Evolutionary conservation across 2,797 vertebrate genomes (phyloP).

Genomic region (Triplophysa yarkandensis): DNA sequence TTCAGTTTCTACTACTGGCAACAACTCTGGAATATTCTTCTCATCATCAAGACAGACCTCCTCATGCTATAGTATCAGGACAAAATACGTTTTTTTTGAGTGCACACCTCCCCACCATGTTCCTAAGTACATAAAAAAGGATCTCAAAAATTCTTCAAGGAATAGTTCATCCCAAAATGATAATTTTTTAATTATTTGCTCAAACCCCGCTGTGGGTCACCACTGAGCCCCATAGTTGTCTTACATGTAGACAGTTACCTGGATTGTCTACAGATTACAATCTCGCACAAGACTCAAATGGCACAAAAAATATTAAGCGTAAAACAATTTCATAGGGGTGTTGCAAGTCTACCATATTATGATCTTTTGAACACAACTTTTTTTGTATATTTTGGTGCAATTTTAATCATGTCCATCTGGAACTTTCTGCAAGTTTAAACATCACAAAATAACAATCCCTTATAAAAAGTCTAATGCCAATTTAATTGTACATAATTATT

Average conservation of each 20-base stretch:
- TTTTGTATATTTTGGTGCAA: background rate
- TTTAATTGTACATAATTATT: background rate
- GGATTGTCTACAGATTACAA: background rate
- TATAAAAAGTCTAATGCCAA: background rate
- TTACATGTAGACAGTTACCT: too few species aligned
- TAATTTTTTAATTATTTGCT: too few species aligned
- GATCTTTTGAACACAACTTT: background rate
- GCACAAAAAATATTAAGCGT: background rate
- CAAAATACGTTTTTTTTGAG: slow-evolving; percentile 65
- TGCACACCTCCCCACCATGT: background rate
- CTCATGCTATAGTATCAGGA: slow-evolving; percentile 60
- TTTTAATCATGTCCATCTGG: background rate
- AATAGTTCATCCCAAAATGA: too few species aligned
- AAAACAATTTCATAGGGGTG: too few species aligned
- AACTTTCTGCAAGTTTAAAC: too few species aligned
- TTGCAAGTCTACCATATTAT: background rate
- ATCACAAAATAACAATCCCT: background rate
- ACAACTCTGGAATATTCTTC: slow-evolving; percentile 58
- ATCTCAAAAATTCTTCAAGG: too few species aligned
- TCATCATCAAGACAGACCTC: slow-evolving; percentile 55
- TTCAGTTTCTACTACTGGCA: slow-evolving; percentile 44
- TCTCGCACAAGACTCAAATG: background rate
- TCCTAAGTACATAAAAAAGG: background rate
- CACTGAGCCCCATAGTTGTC: too few species aligned
- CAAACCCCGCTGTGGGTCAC: too few species aligned